Percentiles rank a stretch among this genome's conserved stretches.
Evolutionary conservation across 2,797 vertebrate species (phyloP).

Genomic region (Halcyon chelicuti): DNA sequence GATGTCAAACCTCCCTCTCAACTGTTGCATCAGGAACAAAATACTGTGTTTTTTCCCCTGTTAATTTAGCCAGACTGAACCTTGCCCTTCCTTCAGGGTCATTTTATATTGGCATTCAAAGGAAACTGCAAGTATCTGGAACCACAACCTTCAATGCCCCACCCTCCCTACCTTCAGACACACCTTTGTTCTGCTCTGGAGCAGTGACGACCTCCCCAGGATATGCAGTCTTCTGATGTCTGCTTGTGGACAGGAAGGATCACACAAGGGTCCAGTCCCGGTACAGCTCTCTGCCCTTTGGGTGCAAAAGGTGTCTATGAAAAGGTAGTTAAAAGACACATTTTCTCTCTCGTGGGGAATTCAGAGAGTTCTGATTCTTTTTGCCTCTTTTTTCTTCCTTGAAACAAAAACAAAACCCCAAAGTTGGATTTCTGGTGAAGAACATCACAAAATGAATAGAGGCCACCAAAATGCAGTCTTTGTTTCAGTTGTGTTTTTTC

Average conservation of each 20-base stretch:
- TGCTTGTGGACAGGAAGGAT: not conserved
- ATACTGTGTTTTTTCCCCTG: not conserved
- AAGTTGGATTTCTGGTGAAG: not conserved
- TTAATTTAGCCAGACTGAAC: not conserved
- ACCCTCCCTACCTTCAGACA: not conserved
- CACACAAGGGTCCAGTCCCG: not conserved
- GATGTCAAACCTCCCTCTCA: not conserved
- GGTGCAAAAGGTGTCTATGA: not conserved
- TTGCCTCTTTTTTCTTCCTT: not conserved
- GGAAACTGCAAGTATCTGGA: not conserved
- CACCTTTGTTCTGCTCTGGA: not conserved
- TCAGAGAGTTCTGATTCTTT: not conserved
- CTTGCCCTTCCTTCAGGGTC: not conserved
- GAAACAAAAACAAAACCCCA: not conserved
- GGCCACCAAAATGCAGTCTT: not conserved
- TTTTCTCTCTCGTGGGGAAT: not conserved
- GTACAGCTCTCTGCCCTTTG: not conserved
- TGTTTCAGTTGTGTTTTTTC: not conserved
- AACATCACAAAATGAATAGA: not conserved
- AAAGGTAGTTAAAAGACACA: not conserved
- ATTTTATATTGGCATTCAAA: fast-evolving
- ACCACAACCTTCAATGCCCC: not conserved
- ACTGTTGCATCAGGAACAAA: not conserved
- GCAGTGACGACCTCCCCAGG: not conserved
- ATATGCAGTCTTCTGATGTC: not conserved